These are phyloP conservation scores for Eriocheir sinensis DNA, from an alignment of 1,140 invertebrate genomes.

Conservation along the genomic window DNA sequence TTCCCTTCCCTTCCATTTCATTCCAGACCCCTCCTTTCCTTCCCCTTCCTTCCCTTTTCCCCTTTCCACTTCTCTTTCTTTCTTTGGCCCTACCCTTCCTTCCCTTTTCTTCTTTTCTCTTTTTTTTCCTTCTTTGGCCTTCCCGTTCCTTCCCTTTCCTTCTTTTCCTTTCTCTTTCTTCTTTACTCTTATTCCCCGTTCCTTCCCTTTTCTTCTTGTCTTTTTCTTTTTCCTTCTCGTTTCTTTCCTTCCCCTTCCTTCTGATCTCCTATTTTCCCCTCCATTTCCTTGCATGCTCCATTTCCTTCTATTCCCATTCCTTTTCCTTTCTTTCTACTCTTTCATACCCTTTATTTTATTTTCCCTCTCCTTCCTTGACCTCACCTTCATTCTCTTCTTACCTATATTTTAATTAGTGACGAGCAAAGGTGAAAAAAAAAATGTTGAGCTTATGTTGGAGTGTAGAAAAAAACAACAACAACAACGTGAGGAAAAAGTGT, in stretches of 20 bases:
- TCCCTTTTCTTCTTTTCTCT: not conserved
- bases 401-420: too few relatives aligned
- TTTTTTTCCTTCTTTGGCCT: not conserved
- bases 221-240: too few relatives aligned
- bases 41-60: not conserved
- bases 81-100: not conserved
- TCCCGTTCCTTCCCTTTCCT: not conserved
- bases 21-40: too few relatives aligned
- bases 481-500: too few relatives aligned
- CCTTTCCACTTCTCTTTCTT: not conserved
- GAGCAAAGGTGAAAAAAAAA: too few relatives aligned
- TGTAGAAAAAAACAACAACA: too few relatives aligned
- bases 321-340: conserved; percentile 9
- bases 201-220: too few relatives aligned
- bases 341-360: too few relatives aligned
- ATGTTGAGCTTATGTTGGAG: too few relatives aligned
- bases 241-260: not conserved
- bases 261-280: not conserved
- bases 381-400: not conserved
- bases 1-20: too few relatives aligned
- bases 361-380: too few relatives aligned
- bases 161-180: not conserved
- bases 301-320: not conserved
- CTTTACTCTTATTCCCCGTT: not conserved
- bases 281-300: not conserved